phyloP scores from a whole-genome alignment of 2,113 vertebrate species.

The Clarias batrachus region DNA sequence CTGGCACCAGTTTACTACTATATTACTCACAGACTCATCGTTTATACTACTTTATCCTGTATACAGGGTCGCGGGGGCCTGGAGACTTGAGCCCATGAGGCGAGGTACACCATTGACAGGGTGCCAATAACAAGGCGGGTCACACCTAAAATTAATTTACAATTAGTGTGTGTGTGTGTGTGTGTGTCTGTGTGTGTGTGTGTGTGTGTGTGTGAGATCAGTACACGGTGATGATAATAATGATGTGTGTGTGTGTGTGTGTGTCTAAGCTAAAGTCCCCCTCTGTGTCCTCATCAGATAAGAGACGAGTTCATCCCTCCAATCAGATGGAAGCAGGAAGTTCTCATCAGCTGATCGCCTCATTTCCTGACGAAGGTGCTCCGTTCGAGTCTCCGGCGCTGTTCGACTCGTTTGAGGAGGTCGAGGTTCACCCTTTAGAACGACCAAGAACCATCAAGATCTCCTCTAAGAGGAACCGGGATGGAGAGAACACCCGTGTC shows the following conservation, averaged over 20 bases:
- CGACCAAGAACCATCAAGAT: conserved; percentile 56
- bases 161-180: no score
- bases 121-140: no score
- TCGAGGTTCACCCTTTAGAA: conserved; percentile 60
- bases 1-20: no score
- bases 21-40: no score
- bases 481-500: conserved; percentile 65
- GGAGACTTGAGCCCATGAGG: no score
- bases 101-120: no score
- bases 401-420: conserved; percentile 67
- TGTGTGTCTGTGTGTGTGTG: no score
- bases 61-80: no score
- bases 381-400: conserved; percentile 54
- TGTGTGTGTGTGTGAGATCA: no score
- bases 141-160: no score
- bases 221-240: no score
- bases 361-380: conserved; percentile 50
- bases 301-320: conserved; percentile 51
- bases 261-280: neutral
- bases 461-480: conserved; percentile 59
- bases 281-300: conserved; percentile 51
- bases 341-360: conserved; percentile 54
- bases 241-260: neutral
- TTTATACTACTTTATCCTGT: no score
- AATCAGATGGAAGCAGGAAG: conserved; percentile 60